A percentile compares a stretch with the other conserved stretches of the same genome.
Conservation (phyloP, 2,797 vertebrate species). For the Bradypus variegatus region DNA sequence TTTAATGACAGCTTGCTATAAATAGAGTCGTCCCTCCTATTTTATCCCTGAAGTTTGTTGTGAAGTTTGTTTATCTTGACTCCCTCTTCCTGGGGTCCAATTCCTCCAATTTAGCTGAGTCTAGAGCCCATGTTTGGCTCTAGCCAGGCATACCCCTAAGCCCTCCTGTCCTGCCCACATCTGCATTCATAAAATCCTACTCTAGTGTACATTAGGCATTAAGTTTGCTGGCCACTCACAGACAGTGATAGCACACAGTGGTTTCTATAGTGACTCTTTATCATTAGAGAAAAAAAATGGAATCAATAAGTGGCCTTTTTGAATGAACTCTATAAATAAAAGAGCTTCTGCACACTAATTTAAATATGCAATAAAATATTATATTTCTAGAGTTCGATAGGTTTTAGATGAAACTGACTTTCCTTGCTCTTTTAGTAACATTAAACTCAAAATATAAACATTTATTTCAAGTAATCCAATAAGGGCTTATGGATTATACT, state of each 20-base stretch:
- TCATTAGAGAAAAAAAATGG: conserved; percentile 14
- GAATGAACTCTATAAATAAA: neutral
- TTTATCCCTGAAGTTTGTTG: neutral
- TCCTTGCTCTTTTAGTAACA: conserved; percentile 53
- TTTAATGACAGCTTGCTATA: neutral
- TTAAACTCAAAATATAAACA: conserved; percentile 68
- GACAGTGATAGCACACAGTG: neutral
- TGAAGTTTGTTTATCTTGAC: neutral
- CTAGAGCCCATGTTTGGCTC: neutral
- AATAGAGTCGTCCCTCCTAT: neutral
- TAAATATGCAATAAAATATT: neutral
- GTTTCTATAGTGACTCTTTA: neutral
- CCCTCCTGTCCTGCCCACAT: neutral
- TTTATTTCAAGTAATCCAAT: conserved; percentile 68
- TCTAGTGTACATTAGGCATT: neutral
- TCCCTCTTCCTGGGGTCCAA: neutral
- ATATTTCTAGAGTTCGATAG: neutral
- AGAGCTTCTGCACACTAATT: neutral
- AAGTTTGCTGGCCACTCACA: neutral
- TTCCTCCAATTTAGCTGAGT: neutral
- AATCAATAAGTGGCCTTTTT: neutral
- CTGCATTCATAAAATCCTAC: neutral
- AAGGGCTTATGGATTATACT: conserved; percentile 42
- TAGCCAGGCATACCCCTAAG: neutral
- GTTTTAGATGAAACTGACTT: neutral